A percentile compares a stretch with the other conserved stretches of the same genome.
These are phyloP conservation scores for Ganaspis brasiliensis DNA, from an alignment of 2,888 invertebrate species.

Conservation along the genomic window DNA sequence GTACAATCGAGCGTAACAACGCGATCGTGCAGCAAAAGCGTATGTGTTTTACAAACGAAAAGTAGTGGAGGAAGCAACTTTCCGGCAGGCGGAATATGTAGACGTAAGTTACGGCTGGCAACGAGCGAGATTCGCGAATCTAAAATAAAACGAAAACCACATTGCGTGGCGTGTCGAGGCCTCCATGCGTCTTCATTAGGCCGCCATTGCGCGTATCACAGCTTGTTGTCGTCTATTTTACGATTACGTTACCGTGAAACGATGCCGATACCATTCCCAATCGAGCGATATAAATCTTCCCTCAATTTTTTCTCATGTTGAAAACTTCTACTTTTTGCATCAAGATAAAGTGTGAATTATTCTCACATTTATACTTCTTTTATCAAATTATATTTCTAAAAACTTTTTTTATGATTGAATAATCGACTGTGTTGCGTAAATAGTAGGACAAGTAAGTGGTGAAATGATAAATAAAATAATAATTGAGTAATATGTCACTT, in stretches of 20 bases:
- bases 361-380: no score
- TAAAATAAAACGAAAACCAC: conserved; percentile 51
- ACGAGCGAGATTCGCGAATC: conserved; percentile 43
- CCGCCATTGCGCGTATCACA: conserved; percentile 60
- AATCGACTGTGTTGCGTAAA: no score
- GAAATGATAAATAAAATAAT: no score
- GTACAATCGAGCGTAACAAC: conserved; percentile 33
- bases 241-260: conserved; percentile 57
- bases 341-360: neutral
- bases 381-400: no score
- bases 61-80: conserved; percentile 38
- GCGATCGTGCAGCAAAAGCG: conserved; percentile 31
- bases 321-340: neutral
- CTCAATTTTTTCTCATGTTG: neutral
- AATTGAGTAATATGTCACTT: no score
- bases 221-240: conserved; percentile 63
- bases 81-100: conserved; percentile 40
- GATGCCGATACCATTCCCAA: conserved; percentile 56
- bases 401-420: no score
- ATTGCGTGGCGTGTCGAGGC: conserved; percentile 57
- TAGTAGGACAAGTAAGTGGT: no score
- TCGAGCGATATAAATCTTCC: conserved; percentile 54
- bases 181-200: conserved; percentile 71
- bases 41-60: conserved; percentile 38
- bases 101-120: conserved; percentile 34